These are phyloP conservation scores for Sardina pilchardus DNA, from an alignment of 2,113 vertebrate species.

Conservation along the genomic window DNA sequence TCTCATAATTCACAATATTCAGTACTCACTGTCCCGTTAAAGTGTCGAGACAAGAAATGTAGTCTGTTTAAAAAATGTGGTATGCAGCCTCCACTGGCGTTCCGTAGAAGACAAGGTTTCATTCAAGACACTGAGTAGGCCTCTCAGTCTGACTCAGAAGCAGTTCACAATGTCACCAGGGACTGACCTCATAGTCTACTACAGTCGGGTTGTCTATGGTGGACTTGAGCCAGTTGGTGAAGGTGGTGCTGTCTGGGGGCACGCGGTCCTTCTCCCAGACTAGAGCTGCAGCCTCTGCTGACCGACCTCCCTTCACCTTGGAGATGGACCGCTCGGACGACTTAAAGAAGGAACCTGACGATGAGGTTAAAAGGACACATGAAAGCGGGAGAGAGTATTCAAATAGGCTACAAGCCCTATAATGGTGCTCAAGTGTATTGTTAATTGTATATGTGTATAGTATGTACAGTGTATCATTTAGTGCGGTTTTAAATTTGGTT, in stretches of 20 bases:
- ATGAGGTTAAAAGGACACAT: neutral
- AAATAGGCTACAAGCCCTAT: no score
- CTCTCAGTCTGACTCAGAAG: neutral
- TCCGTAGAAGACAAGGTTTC: neutral
- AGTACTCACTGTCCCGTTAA: neutral
- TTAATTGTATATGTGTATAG: no score
- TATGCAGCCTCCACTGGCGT: neutral
- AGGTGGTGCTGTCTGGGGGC: constrained; percentile 65
- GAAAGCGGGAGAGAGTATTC: neutral
- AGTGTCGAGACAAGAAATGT: neutral
- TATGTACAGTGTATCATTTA: no score
- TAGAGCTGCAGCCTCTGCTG: constrained; percentile 78
- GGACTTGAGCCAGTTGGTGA: constrained; percentile 81
- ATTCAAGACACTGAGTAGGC: no score
- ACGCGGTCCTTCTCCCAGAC: constrained; percentile 77
- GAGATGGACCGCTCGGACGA: constrained; percentile 82
- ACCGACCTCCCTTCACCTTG: constrained; percentile 78
- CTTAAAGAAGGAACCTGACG: constrained; percentile 82
- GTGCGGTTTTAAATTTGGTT: no score
- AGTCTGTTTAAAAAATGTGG: neutral
- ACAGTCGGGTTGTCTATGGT: constrained; percentile 83
- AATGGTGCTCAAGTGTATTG: no score
- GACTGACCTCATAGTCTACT: constrained; percentile 80
- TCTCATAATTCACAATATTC: neutral
- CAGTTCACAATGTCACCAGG: neutral